These are phyloP conservation scores for Gobiocypris rarus DNA, from an alignment of 2,113 vertebrate species.

Conservation along the genomic window DNA sequence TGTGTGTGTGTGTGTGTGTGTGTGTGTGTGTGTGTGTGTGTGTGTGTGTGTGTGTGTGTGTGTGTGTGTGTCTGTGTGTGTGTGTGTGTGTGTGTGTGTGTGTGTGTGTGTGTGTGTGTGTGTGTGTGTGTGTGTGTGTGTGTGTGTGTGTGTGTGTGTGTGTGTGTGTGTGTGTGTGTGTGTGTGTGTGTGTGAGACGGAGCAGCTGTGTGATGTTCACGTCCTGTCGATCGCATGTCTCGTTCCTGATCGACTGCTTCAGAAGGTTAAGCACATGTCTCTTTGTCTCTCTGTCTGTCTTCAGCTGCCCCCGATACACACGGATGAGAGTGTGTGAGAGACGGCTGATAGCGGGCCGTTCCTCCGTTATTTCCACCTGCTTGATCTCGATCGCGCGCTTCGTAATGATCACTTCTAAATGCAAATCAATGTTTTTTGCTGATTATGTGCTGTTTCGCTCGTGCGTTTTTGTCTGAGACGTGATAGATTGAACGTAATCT, in stretches of 20 bases:
- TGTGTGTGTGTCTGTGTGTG: too few species aligned
- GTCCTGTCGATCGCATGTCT: slow-evolving; percentile 19
- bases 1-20: too few species aligned
- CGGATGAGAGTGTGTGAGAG: slow-evolving; percentile 31
- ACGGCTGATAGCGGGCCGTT: slow-evolving; percentile 1
- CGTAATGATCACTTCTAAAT: background rate
- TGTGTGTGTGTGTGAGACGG: background rate
- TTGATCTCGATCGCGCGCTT: background rate
- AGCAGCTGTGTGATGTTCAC: slow-evolving; percentile 4
- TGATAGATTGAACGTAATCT: slow-evolving; percentile 37
- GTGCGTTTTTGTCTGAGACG: background rate
- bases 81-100: too few species aligned
- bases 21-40: too few species aligned
- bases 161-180: background rate
- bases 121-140: too few species aligned
- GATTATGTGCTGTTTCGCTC: background rate
- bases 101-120: too few species aligned
- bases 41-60: too few species aligned
- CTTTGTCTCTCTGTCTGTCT: background rate
- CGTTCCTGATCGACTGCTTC: slow-evolving; percentile 24
- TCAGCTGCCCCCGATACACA: slow-evolving; percentile 36
- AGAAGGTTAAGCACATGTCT: slow-evolving; percentile 28
- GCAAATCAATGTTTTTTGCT: background rate
- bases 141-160: slow-evolving; percentile 27
- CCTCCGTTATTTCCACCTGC: slow-evolving; percentile 51